These are phyloP conservation scores for Columba livia DNA, from an alignment of 2,113 vertebrate genomes.

Conservation along the genomic window DNA sequence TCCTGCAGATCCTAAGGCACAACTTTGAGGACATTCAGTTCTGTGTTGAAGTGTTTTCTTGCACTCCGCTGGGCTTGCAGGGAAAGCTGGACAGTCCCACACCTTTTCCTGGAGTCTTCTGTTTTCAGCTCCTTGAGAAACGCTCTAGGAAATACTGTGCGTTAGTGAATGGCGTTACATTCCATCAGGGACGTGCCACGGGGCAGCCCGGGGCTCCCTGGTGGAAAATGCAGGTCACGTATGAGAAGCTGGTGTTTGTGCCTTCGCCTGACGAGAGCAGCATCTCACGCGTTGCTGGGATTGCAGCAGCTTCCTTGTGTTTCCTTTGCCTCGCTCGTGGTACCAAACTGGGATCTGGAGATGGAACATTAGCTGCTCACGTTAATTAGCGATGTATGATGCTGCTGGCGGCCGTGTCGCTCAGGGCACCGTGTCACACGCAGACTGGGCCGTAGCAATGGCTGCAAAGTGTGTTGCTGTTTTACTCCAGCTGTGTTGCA, in stretches of 20 bases:
- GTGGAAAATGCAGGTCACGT: background rate
- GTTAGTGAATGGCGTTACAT: rapidly evolving
- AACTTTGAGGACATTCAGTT: rapidly evolving
- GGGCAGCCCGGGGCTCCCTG: background rate
- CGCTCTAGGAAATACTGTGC: rapidly evolving
- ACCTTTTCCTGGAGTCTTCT: background rate
- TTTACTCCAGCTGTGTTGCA: background rate
- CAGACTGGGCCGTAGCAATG: rapidly evolving
- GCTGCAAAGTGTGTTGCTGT: background rate
- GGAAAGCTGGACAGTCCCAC: background rate
- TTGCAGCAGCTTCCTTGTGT: rapidly evolving
- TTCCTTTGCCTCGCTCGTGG: background rate
- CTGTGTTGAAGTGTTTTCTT: rapidly evolving
- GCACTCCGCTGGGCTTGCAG: rapidly evolving
- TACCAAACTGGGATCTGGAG: background rate
- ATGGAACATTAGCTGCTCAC: rapidly evolving
- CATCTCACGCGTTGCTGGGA: rapidly evolving
- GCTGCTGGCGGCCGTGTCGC: rapidly evolving
- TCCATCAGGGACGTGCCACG: background rate
- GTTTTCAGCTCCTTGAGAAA: background rate
- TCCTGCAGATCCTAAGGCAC: rapidly evolving
- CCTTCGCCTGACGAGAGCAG: background rate
- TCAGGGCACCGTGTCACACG: rapidly evolving
- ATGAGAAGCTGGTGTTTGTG: background rate
- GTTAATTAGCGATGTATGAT: rapidly evolving